Base-by-base conservation (phyloP, 1,140 invertebrate genomes). In the Drosophila melanica region DNA sequence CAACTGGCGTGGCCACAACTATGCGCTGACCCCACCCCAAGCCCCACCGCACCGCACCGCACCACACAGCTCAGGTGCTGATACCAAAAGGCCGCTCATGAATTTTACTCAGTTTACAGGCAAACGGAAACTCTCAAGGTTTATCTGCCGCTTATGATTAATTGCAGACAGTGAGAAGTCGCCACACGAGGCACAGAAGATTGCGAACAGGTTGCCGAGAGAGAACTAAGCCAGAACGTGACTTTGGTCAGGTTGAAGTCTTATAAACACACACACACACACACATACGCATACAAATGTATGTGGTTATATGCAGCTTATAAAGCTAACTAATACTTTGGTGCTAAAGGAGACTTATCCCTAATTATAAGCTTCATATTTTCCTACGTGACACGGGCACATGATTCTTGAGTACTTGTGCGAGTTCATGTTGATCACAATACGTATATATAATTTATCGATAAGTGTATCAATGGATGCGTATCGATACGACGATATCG, bases 121-220 rank as follows among this genome's bases (percentile, higher is more conserved):
- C 44, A 11, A 23, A 39, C 27, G 33, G 42, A 30, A 54, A 44
- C 58, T 44, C 58, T 57, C 39, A 62, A 69, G 72, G 57, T 69
- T 63, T 75, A 64, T 70, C 59, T 75, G 44, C 59, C 64, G 33
- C 30, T 75, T 75, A 75, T 75, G 72, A 75, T 75, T 70, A 75
- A 75, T 75, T 75, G 67, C 51, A 65, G 59, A 62, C 66, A 68
- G 47, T 39, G 45, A 45, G 45, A 45, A 58, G 53, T 58, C 33
- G 58, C 23, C 39, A 7, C 35, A 23, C 47, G 35, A 16, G 65
- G 54, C 14, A 59, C 37, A 47, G 23, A 6, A 53, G 66, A 68
- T 60, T 60, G 65, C 23, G 7, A 35, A 11, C 47, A 37, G 66
- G 11, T 27, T 3, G 27, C 30, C 30, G 30, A 18, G 11, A 33